Evolutionary conservation across 2,888 invertebrate genomes (phyloP).

Genomic region (Leptinotarsa haldemani): DNA sequence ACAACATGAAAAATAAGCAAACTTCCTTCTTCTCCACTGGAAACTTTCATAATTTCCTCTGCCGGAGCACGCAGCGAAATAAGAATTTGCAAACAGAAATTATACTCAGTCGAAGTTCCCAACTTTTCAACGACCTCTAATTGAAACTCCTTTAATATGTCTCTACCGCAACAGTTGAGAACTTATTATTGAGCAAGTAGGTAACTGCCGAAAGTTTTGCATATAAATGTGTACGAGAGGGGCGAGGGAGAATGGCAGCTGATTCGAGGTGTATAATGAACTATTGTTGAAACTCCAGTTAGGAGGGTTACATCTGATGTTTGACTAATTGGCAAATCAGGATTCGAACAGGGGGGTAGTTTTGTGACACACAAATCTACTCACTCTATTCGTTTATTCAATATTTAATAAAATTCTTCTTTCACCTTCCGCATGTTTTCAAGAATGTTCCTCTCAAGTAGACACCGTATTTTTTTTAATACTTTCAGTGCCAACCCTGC

Average conservation of each 20-base stretch:
- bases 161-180: constrained; percentile 49
- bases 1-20: constrained; percentile 58
- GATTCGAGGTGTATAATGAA: constrained; percentile 17
- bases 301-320: background rate
- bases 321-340: background rate
- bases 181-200: constrained; percentile 36
- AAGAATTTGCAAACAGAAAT: constrained; percentile 54
- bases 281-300: background rate
- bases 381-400: no score
- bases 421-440: no score
- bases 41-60: constrained; percentile 63
- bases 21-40: constrained; percentile 53
- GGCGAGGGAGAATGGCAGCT: background rate
- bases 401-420: no score
- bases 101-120: constrained; percentile 41
- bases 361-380: no score
- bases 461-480: no score
- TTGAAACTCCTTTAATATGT: constrained; percentile 55
- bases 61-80: constrained; percentile 53
- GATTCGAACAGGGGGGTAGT: background rate
- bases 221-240: constrained; percentile 13
- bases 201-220: constrained; percentile 31
- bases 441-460: no score
- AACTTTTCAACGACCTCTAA: constrained; percentile 52
- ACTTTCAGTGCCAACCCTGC: no score